Evolutionary conservation across 2,797 vertebrate genomes (phyloP).

Genomic region (Catostomus latipinnis): DNA sequence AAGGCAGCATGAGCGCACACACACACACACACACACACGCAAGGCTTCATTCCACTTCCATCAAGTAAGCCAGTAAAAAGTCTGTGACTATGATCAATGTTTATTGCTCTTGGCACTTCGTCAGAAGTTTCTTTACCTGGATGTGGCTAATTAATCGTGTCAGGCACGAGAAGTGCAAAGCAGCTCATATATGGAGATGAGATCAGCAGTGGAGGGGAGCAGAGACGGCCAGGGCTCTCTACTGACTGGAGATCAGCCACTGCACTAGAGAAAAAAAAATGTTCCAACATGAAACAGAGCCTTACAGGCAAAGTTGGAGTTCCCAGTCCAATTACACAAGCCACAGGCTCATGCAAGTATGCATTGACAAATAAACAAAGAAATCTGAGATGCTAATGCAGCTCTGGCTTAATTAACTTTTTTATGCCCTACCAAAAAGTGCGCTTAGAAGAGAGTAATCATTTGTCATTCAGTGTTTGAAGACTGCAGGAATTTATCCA

Average conservation of each 20-base stretch:
- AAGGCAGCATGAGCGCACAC: background rate
- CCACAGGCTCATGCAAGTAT: conserved; percentile 79
- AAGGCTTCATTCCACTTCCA: conserved; percentile 28
- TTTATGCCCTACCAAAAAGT: conserved; percentile 1
- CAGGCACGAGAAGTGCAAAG: conserved; percentile 64
- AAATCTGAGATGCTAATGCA: conserved; percentile 73
- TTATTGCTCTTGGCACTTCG: conserved; percentile 82
- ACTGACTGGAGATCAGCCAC: conserved; percentile 28
- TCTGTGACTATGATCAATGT: conserved; percentile 79
- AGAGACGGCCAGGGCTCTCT: conserved; percentile 9
- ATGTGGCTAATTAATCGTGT: conserved; percentile 81
- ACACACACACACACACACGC: conserved; percentile 9
- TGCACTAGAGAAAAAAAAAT: background rate
- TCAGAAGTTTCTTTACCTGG: conserved; percentile 80
- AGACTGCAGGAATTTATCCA: background rate
- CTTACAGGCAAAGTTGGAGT: conserved; percentile 79
- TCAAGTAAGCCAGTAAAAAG: conserved; percentile 64
- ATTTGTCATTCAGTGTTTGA: background rate
- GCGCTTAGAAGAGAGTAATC: background rate
- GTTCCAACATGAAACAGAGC: conserved; percentile 60
- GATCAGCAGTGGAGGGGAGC: conserved; percentile 70
- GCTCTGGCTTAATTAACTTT: conserved; percentile 62
- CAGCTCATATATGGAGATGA: conserved; percentile 67
- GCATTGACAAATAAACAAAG: conserved; percentile 75
- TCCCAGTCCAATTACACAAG: conserved; percentile 82